Conservation (phyloP, 2,113 vertebrate species). For the Nanorana parkeri region DNA sequence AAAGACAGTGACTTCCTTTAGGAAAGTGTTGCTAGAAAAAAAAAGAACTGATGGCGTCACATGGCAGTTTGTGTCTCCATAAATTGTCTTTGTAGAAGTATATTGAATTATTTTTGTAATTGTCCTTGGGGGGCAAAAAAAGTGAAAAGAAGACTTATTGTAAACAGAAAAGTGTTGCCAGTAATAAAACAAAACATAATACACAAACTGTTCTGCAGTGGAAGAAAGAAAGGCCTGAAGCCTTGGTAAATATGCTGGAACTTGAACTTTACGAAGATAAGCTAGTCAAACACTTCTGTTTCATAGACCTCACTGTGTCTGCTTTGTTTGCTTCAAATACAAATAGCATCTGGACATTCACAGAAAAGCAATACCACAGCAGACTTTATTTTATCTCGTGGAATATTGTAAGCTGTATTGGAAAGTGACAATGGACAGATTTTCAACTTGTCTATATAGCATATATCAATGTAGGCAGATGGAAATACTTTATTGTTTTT, state of each 20-base stretch:
- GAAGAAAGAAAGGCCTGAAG: conserved; percentile 17
- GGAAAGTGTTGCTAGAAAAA: too few species aligned
- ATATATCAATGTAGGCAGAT: background rate
- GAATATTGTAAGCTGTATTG: background rate
- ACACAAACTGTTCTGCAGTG: conserved; percentile 6
- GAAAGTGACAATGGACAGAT: background rate
- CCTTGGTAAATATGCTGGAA: conserved; percentile 39
- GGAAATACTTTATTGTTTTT: background rate
- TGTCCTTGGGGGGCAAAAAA: too few species aligned
- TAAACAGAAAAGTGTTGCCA: conserved; percentile 15
- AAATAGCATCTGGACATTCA: conserved; percentile 46
- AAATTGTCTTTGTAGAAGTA: too few species aligned
- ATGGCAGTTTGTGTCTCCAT: too few species aligned
- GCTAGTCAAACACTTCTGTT: conserved; percentile 48
- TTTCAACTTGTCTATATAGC: background rate
- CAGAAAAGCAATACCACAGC: conserved; percentile 28
- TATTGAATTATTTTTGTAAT: too few species aligned
- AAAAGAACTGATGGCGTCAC: too few species aligned
- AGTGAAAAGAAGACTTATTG: too few species aligned
- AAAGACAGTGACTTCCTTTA: too few species aligned
- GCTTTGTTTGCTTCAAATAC: conserved; percentile 49
- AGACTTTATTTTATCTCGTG: conserved; percentile 14
- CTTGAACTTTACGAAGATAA: conserved; percentile 48
- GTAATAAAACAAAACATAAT: conserved; percentile 21
- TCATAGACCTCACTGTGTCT: conserved; percentile 13